Percentiles rank a stretch among this genome's conserved stretches.
These are phyloP conservation scores for Bombus ignitus DNA, from an alignment of 1,140 invertebrate species.

Conservation along the genomic window DNA sequence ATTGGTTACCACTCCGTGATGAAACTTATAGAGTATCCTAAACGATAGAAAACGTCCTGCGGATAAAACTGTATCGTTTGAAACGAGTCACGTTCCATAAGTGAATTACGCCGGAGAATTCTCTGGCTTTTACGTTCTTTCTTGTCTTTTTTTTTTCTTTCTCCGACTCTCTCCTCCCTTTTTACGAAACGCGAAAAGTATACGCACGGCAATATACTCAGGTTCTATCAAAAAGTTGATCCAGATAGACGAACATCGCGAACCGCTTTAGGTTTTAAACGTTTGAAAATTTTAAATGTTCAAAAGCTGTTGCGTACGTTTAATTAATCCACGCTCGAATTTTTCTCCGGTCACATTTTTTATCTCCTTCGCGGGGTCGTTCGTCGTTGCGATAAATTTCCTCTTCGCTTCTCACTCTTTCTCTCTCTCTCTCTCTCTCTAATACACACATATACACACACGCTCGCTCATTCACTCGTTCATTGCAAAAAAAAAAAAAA, in stretches of 20 bases:
- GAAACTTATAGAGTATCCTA: not conserved
- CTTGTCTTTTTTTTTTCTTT: not conserved
- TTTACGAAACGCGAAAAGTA: not conserved
- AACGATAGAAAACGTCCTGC: not conserved
- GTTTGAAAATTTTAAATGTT: constrained; percentile 7
- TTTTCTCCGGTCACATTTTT: not conserved
- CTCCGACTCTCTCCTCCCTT: not conserved
- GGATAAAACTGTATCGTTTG: not conserved
- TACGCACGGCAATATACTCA: not conserved
- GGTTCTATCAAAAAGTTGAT: not conserved
- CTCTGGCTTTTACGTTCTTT: not conserved
- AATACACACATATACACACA: too few relatives aligned
- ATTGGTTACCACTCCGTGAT: not conserved
- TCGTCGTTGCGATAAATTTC: not conserved
- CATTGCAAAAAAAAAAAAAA: too few relatives aligned
- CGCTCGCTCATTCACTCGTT: too few relatives aligned
- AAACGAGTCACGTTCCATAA: not conserved
- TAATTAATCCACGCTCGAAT: constrained; percentile 31
- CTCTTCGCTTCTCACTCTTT: not conserved
- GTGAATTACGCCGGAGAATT: not conserved
- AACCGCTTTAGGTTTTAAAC: not conserved
- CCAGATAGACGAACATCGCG: not conserved
- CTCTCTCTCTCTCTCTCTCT: not conserved
- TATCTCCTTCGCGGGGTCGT: not conserved
- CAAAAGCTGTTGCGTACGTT: not conserved